Percentiles rank a stretch among this genome's conserved stretches.
Conservation (phyloP, 2,888 invertebrate species). For the Xestia c-nigrum region DNA sequence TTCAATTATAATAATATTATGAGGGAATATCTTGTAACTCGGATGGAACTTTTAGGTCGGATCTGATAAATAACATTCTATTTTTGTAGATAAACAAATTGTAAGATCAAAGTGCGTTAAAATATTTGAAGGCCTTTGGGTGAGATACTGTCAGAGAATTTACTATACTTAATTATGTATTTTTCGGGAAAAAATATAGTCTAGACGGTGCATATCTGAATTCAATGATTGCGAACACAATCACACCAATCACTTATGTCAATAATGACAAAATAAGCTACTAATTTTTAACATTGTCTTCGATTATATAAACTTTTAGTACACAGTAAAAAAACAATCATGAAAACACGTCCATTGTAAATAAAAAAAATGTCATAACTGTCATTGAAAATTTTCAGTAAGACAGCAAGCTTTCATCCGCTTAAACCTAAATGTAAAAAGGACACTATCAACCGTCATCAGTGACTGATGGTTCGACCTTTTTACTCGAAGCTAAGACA, state of each 20-base stretch:
- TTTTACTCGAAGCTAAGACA: conserved; percentile 22
- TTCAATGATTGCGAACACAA: not conserved
- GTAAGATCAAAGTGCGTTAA: not conserved
- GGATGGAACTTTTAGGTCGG: not conserved
- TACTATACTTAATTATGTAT: too few relatives aligned
- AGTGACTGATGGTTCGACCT: not conserved
- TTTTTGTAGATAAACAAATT: not conserved
- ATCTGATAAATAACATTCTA: not conserved
- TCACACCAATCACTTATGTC: not conserved
- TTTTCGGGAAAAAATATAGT: not conserved
- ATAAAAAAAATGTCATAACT: not conserved
- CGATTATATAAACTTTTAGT: not conserved
- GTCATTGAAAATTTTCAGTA: not conserved
- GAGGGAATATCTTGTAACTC: not conserved
- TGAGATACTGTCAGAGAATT: not conserved
- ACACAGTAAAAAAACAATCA: not conserved
- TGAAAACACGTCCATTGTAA: not conserved
- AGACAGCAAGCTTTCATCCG: not conserved
- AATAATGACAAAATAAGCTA: not conserved
- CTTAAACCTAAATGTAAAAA: not conserved
- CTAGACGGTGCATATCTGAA: not conserved
- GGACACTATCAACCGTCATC: not conserved
- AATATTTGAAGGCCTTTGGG: not conserved
- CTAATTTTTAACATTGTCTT: not conserved
- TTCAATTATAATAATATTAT: conserved; percentile 23